Conservation (phyloP, 2,797 vertebrate species). For the Artibeus jamaicensis region DNA sequence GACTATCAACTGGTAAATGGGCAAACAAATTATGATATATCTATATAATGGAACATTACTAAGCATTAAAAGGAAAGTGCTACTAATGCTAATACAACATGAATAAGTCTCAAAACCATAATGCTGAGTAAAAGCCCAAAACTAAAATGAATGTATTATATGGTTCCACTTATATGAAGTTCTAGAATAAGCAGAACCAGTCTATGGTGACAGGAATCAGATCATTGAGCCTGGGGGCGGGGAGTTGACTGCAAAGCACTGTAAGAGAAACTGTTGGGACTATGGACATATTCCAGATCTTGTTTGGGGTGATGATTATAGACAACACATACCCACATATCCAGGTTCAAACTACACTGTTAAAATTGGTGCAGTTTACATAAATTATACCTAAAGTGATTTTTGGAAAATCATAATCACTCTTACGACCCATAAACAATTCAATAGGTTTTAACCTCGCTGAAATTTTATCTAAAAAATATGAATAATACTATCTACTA, state of each 20-base stretch:
- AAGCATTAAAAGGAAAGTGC: not conserved
- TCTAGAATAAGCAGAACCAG: not conserved
- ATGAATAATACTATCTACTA: not conserved
- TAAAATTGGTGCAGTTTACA: not conserved
- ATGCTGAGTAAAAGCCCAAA: not conserved
- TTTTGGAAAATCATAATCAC: not conserved
- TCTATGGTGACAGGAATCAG: not conserved
- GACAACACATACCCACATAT: not conserved
- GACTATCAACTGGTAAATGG: not conserved
- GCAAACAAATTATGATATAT: not conserved
- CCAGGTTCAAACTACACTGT: not conserved
- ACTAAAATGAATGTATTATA: not conserved
- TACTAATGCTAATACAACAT: not conserved
- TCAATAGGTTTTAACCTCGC: conserved; percentile 8
- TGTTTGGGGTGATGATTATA: not conserved
- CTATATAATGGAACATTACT: not conserved
- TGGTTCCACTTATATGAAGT: not conserved
- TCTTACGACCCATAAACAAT: not conserved
- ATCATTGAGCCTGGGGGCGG: not conserved
- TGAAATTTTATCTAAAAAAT: conserved; percentile 36
- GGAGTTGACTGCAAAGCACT: not conserved
- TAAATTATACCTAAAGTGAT: not conserved
- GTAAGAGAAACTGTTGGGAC: not conserved
- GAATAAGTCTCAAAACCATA: not conserved
- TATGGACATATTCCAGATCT: not conserved